Evolutionary conservation across 2,888 invertebrate genomes (phyloP), one percentile per base, ranked within the genome.

Genomic region (Desoria tigrina): DNA sequence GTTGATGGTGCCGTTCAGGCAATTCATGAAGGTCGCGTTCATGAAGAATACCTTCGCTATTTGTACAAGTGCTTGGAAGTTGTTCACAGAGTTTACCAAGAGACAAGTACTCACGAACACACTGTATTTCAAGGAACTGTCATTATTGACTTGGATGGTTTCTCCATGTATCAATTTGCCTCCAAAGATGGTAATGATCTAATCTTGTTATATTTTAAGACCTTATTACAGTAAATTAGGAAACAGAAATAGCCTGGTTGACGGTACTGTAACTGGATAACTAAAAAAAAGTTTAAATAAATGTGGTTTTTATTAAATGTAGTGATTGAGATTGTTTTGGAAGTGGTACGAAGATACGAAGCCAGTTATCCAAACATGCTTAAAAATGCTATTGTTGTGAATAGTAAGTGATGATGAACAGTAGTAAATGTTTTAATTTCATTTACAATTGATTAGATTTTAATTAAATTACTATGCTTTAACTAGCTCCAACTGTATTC

Each of bases 291-390:
- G n/a, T n/a, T n/a, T n/a, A n/a, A n/a, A n/a, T n/a, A n/a, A n/a
- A n/a, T n/a, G n/a, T n/a, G n/a, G n/a, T n/a, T n/a, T n/a, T n/a
- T n/a, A n/a, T n/a, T n/a, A n/a, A n/a, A n/a, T n/a, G n/a, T 45
- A 58, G 58, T 58, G n/a, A 26, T 58, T 45, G 58, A 42, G 21
- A 45, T 58, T 21, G 58, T 58, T 14, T n/a, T 58, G 1, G 58
- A 58, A 45, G 58, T 58, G 21, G 58, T 58, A 1, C 27, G 45
- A 9, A 58, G 58, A 45, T 58, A 58, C 26, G 58, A 58, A 42
- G 58, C 58, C 3, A 58, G 58, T 28, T 58, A 58, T 58, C 58
- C 58, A 26, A 58, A 58, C 45, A 58, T 58, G 58, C 58, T 58
- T 2, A 58, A 58, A 26, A n/a, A 42, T 1, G 58, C 58, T 2